These are phyloP conservation scores for Philereme transversata DNA, from an alignment of 2,888 invertebrate species.

Conservation along the genomic window DNA sequence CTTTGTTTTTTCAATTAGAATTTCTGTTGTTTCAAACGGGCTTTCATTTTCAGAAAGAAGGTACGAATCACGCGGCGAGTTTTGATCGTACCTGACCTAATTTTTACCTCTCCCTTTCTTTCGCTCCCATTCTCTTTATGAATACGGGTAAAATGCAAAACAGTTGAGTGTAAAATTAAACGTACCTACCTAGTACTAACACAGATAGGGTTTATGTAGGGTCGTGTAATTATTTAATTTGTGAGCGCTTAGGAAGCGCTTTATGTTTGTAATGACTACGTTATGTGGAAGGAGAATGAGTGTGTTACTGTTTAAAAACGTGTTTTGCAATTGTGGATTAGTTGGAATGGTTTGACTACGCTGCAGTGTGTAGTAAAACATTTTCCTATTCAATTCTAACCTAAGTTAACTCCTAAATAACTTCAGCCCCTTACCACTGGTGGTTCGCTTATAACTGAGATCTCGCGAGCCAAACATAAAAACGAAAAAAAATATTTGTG, in stretches of 20 bases:
- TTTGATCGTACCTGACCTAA: conserved; percentile 30
- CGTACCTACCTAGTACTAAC: conserved; percentile 8
- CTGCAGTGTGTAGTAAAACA: too few relatives aligned
- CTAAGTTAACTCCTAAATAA: too few relatives aligned
- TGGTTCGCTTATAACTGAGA: too few relatives aligned
- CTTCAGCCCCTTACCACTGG: too few relatives aligned
- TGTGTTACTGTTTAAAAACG: neutral
- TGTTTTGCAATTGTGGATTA: neutral
- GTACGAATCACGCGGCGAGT: too few relatives aligned
- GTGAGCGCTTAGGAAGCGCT: conserved; percentile 14
- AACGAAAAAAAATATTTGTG: too few relatives aligned
- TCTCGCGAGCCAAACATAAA: too few relatives aligned
- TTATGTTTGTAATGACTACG: conserved; percentile 12
- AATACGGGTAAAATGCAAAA: conserved; percentile 32
- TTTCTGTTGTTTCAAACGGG: too few relatives aligned
- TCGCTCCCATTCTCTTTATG: conserved; percentile 34
- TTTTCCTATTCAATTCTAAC: too few relatives aligned
- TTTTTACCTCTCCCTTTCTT: conserved; percentile 32
- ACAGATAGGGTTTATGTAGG: conserved; percentile 18
- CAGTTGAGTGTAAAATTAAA: conserved; percentile 35
- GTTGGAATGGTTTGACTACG: too few relatives aligned
- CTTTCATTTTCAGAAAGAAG: too few relatives aligned
- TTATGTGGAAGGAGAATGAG: neutral
- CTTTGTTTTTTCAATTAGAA: too few relatives aligned
- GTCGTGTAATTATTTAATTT: conserved; percentile 33